phyloP scores from a whole-genome alignment of 2,797 vertebrate genomes.

The Heliangelus exortis region DNA sequence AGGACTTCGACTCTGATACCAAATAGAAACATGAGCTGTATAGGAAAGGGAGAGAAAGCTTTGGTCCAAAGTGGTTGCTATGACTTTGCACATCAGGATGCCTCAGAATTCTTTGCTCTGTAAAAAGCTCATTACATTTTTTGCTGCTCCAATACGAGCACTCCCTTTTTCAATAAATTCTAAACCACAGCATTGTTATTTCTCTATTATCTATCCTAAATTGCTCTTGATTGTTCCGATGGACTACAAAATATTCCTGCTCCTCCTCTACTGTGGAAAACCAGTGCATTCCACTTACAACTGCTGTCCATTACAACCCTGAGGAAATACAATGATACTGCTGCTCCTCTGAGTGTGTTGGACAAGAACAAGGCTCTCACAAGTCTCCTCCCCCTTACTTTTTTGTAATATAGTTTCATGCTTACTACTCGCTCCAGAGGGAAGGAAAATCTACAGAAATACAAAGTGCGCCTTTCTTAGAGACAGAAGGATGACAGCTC shows the following conservation, averaged over 20 bases:
- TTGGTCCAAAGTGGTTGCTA: background rate
- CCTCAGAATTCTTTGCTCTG: background rate
- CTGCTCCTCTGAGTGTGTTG: background rate
- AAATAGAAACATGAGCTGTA: background rate
- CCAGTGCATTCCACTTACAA: background rate
- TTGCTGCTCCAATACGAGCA: background rate
- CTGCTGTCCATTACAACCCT: background rate
- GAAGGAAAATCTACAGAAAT: background rate
- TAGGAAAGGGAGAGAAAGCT: background rate
- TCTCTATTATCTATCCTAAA: background rate
- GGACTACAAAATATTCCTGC: background rate
- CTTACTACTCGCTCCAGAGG: background rate
- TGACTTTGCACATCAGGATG: background rate
- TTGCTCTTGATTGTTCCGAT: background rate
- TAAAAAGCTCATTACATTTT: background rate
- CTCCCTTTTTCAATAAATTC: background rate
- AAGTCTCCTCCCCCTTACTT: background rate
- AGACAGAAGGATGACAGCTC: background rate
- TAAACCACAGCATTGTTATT: background rate
- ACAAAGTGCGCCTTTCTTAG: fast-evolving
- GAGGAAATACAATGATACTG: background rate
- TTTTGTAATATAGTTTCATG: background rate
- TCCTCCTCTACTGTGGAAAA: background rate
- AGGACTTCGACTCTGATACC: background rate
- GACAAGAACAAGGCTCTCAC: background rate